A percentile compares a stretch with the other conserved stretches of the same genome.
Conservation (phyloP, 64 coral and sea anemone species). For the Dendrophyllia cribrosa region DNA sequence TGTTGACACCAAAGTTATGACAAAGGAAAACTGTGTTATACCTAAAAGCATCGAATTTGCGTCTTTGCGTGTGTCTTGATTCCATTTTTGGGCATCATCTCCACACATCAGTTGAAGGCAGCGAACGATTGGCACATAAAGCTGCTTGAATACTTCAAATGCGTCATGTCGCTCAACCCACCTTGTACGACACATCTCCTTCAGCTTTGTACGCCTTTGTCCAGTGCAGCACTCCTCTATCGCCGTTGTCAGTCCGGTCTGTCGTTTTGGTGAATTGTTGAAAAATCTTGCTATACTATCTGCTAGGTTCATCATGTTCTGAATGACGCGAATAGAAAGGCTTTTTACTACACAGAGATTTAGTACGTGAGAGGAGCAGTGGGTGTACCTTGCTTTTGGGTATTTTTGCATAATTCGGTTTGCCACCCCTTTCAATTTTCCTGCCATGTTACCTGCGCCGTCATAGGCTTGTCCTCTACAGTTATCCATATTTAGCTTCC, state of each 20-base stretch:
- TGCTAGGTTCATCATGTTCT: slow-evolving; percentile 54
- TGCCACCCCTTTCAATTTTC: neutral
- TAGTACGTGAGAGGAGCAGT: slow-evolving; percentile 58
- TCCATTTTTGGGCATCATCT: neutral
- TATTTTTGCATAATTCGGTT: slow-evolving; percentile 6
- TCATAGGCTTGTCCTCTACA: slow-evolving; percentile 1
- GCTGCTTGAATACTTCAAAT: slow-evolving; percentile 18
- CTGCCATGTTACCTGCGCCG: slow-evolving; percentile 3
- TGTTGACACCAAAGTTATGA: neutral
- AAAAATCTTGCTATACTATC: slow-evolving; percentile 48
- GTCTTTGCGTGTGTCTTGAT: slow-evolving; percentile 6
- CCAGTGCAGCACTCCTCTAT: slow-evolving; percentile 21
- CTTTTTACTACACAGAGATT: slow-evolving; percentile 77
- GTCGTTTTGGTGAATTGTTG: slow-evolving; percentile 48
- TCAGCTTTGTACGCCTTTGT: slow-evolving; percentile 10
- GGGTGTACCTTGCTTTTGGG: slow-evolving; percentile 17
- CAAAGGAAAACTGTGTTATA: neutral
- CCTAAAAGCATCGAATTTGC: slow-evolving; percentile 28
- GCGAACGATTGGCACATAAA: slow-evolving; percentile 16
- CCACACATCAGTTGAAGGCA: slow-evolving; percentile 5
- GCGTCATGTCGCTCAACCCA: slow-evolving; percentile 60
- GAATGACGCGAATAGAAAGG: slow-evolving; percentile 41
- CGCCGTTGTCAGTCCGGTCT: slow-evolving; percentile 16
- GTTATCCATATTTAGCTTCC: neutral
- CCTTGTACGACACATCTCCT: slow-evolving; percentile 50